These are phyloP conservation scores for Bombylius major DNA, from an alignment of 2,888 invertebrate species.

Conservation along the genomic window DNA sequence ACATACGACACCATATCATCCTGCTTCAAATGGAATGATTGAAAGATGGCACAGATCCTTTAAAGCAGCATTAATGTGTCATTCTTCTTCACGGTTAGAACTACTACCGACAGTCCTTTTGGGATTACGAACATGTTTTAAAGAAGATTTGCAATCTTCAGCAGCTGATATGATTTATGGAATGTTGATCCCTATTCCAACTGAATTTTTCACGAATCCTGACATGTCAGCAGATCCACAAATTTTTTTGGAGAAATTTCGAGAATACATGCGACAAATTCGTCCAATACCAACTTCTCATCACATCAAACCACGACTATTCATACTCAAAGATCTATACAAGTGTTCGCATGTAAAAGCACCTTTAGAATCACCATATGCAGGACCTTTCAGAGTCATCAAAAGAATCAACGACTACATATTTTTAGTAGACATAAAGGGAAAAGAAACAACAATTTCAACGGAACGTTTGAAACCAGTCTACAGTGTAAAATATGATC, in stretches of 20 bases:
- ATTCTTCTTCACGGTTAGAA: conserved; percentile 19
- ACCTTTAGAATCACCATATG: no score
- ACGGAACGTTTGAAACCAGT: no score
- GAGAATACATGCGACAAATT: conserved; percentile 4
- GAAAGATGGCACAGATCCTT: conserved; percentile 31
- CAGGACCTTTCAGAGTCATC: no score
- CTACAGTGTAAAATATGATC: no score
- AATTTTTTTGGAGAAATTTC: conserved; percentile 6
- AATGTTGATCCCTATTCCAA: conserved; percentile 17
- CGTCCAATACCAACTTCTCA: conserved; percentile 1
- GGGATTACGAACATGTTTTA: conserved; percentile 21
- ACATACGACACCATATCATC: conserved; percentile 26
- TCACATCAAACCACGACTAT: conserved; percentile 1
- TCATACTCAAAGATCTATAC: conserved; percentile 4
- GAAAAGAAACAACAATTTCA: no score
- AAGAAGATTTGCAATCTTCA: conserved; percentile 20
- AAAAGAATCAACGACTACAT: no score
- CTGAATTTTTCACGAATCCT: not conserved
- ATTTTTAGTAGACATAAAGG: not conserved
- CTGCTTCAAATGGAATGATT: conserved; percentile 29
- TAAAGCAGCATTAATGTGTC: conserved; percentile 26
- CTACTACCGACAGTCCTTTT: conserved; percentile 25
- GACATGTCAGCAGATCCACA: conserved; percentile 3
- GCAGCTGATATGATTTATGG: conserved; percentile 24
- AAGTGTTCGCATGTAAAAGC: conserved; percentile 1